Conservation (phyloP, 2,797 vertebrate genomes). For the Perodicticus potto region DNA sequence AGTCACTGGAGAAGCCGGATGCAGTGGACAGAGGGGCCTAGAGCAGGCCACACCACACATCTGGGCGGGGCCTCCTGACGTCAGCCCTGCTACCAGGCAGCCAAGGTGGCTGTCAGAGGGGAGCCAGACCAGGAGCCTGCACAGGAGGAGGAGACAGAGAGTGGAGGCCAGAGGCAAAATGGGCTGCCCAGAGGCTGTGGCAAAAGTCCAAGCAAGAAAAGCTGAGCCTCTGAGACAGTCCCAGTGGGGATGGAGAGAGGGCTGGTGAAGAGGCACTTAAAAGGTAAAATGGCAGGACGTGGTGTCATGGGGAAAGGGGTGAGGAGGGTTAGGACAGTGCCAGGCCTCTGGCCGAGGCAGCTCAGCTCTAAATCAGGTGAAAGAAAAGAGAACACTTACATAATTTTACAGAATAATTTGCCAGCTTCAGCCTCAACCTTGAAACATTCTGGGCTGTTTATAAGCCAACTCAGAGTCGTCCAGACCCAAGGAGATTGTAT, state of each 20-base stretch:
- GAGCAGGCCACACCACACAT: not conserved
- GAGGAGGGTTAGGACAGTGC: not conserved
- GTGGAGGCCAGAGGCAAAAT: not conserved
- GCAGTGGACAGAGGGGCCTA: not conserved
- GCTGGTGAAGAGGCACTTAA: not conserved
- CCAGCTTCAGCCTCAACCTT: conserved; percentile 33
- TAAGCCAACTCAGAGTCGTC: conserved; percentile 35
- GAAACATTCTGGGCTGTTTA: conserved; percentile 51
- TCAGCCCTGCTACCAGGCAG: not conserved
- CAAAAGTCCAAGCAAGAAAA: not conserved
- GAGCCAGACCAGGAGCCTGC: not conserved
- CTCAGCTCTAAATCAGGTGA: not conserved
- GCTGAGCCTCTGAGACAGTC: not conserved
- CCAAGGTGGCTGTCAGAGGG: not conserved
- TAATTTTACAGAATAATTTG: conserved; percentile 17
- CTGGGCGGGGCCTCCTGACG: not conserved
- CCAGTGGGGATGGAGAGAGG: not conserved
- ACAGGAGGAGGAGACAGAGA: not conserved
- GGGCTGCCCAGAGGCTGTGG: not conserved
- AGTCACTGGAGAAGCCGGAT: not conserved
- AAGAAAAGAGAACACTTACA: not conserved
- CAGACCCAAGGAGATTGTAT: not conserved
- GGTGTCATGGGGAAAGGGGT: not conserved
- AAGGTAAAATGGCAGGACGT: not conserved
- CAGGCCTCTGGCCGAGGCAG: not conserved